phyloP scores from a whole-genome alignment of 2,797 vertebrate species.

The Galaxias olidus region DNA sequence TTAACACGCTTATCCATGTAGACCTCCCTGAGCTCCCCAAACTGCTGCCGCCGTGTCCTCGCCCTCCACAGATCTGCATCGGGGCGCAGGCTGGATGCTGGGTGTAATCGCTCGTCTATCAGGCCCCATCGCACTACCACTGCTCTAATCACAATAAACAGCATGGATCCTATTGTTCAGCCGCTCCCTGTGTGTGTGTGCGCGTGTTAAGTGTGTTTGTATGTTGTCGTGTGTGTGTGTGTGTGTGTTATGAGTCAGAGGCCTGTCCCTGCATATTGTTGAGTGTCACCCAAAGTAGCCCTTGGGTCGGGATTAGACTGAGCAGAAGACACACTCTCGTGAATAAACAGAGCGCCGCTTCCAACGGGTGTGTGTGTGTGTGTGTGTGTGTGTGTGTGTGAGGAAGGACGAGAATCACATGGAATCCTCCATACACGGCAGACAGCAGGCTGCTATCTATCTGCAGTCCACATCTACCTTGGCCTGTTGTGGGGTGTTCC shows the following conservation, averaged over 20 bases:
- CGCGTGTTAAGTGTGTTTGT: not conserved
- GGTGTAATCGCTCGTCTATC: conserved; percentile 70
- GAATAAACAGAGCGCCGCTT: not conserved
- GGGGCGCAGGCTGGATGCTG: conserved; percentile 62
- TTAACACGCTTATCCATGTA: conserved; percentile 64
- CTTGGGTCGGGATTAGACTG: conserved; percentile 4
- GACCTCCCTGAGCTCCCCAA: conserved; percentile 59
- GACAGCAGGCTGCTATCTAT: conserved; percentile 60
- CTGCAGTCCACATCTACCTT: conserved; percentile 69
- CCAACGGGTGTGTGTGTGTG: not conserved
- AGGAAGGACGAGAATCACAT: conserved; percentile 55
- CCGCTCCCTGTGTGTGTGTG: not conserved
- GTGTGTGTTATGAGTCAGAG: not conserved
- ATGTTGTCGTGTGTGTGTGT: not conserved
- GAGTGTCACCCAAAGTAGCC: not conserved
- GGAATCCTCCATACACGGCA: conserved; percentile 57
- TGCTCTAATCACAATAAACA: conserved; percentile 57
- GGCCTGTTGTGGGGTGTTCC: conserved; percentile 66
- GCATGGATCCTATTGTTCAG: conserved; percentile 32
- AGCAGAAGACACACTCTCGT: not conserved
- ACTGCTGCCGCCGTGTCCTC: conserved; percentile 4
- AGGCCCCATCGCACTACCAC: conserved; percentile 42
- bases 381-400: conserved; percentile 2
- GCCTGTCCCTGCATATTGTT: not conserved
- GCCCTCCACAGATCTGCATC: conserved; percentile 11